Evolutionary conservation across 2,888 invertebrate species (phyloP).

Genomic region (Desoria tigrina): DNA sequence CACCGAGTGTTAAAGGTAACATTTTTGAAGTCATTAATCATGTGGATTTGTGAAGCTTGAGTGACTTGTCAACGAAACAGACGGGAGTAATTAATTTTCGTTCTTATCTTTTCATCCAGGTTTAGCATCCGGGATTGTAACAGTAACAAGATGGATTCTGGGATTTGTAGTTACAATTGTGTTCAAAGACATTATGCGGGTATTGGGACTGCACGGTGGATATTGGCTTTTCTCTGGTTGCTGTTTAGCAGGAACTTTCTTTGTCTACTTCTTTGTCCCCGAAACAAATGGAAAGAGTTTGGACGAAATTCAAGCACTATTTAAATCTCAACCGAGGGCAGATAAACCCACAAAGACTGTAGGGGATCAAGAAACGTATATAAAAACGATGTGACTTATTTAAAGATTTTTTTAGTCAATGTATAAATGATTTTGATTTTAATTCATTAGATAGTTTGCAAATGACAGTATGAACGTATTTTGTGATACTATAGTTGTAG

Average conservation of each 20-base stretch:
- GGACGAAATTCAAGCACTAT: conserved; percentile 34
- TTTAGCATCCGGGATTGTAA: conserved; percentile 44
- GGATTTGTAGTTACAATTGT: conserved; percentile 46
- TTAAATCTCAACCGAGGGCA: no score
- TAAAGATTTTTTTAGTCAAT: no score
- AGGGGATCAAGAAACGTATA: no score
- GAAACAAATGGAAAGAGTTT: conserved; percentile 36
- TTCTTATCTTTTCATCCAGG: conserved; percentile 26
- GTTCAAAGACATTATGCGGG: conserved; percentile 42
- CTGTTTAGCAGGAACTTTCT: conserved; percentile 42
- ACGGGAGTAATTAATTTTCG: background rate
- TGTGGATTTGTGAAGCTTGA: background rate
- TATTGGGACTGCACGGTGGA: conserved; percentile 35
- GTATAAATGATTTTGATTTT: no score
- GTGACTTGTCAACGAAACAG: background rate
- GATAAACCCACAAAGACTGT: no score
- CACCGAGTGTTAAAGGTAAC: conserved; percentile 42
- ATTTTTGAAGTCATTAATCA: background rate
- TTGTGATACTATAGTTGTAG: no score
- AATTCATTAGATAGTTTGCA: no score
- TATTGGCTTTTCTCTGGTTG: conserved; percentile 46
- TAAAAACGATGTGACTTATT: no score
- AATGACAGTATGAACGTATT: no score
- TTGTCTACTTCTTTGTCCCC: conserved; percentile 26
- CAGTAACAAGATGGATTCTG: conserved; percentile 47